A percentile compares a stretch with the other conserved stretches of the same genome.
Conservation (phyloP, 1,140 invertebrate genomes). For the Orussus abietinus region DNA sequence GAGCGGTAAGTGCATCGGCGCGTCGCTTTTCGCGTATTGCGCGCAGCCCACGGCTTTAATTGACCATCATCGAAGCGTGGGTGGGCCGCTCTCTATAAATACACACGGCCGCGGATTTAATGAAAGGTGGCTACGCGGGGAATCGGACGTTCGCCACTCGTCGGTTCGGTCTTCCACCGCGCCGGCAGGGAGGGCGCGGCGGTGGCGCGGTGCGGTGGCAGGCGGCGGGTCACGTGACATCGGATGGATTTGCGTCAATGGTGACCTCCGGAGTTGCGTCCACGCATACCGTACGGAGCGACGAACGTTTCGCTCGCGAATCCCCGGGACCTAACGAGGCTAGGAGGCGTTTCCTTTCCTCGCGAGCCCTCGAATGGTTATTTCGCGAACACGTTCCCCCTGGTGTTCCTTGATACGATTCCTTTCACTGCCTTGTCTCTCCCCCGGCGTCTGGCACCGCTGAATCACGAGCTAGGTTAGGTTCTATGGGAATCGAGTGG, state of each 20-base stretch:
- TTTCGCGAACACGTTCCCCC: too few species aligned
- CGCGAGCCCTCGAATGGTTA: too few species aligned
- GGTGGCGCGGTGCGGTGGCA: too few species aligned
- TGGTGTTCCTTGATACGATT: too few species aligned
- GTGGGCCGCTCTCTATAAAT: conserved; percentile 6
- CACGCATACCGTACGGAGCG: conserved; percentile 25
- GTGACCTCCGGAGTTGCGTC: conserved; percentile 46
- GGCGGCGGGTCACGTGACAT: conserved; percentile 39
- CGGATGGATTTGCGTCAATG: conserved; percentile 51
- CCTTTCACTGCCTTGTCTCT: too few species aligned
- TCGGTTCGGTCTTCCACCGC: conserved; percentile 1
- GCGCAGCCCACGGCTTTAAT: not conserved
- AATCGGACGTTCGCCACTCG: conserved; percentile 4
- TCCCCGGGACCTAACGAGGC: conserved; percentile 24
- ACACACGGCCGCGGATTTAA: conserved; percentile 21
- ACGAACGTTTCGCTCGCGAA: conserved; percentile 12
- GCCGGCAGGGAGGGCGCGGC: too few species aligned
- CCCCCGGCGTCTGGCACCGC: too few species aligned
- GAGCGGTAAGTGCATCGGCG: too few species aligned
- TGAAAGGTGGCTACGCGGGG: conserved; percentile 29
- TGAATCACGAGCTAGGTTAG: too few species aligned
- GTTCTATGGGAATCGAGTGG: too few species aligned
- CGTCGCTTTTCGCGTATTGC: too few species aligned
- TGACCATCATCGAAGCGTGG: conserved; percentile 2
- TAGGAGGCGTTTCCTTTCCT: conserved; percentile 26